These are phyloP conservation scores for Myiopsitta monachus DNA, from an alignment of 2,113 vertebrate species.

Conservation along the genomic window DNA sequence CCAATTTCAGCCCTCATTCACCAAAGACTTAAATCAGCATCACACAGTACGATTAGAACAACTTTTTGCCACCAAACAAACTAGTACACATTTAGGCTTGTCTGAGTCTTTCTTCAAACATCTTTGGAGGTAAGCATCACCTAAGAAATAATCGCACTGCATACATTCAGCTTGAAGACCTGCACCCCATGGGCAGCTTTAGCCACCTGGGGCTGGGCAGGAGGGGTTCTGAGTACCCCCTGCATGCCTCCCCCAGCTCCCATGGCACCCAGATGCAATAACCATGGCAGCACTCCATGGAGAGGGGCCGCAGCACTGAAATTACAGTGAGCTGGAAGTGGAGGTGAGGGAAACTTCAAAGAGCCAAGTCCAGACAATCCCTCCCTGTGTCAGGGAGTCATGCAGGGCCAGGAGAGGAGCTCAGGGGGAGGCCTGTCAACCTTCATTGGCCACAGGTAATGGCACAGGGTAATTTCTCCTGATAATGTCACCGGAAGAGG, in stretches of 20 bases:
- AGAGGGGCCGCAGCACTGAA: background rate
- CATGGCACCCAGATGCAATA: background rate
- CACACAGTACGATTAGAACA: background rate
- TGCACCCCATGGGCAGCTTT: background rate
- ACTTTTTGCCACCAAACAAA: background rate
- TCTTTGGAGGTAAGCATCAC: background rate
- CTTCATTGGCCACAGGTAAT: constrained; percentile 74
- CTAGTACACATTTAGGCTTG: background rate
- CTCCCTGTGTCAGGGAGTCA: constrained; percentile 66
- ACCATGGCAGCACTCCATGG: background rate
- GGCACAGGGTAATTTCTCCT: constrained; percentile 77
- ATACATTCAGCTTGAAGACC: background rate
- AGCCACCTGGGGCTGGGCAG: constrained; percentile 15
- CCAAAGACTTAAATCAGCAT: background rate
- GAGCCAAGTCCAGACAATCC: constrained; percentile 68
- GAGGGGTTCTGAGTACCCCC: background rate
- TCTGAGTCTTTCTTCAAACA: background rate
- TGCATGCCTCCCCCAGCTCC: no score
- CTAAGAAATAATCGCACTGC: background rate
- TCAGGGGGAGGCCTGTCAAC: constrained; percentile 73
- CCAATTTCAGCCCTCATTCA: background rate
- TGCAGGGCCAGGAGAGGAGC: constrained; percentile 13
- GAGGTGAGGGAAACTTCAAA: constrained; percentile 76
- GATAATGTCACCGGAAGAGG: constrained; percentile 82
- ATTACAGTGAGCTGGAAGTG: constrained; percentile 7